These are phyloP conservation scores for Myotis vivesi DNA, from an alignment of 2,797 vertebrate genomes.

Conservation along the genomic window DNA sequence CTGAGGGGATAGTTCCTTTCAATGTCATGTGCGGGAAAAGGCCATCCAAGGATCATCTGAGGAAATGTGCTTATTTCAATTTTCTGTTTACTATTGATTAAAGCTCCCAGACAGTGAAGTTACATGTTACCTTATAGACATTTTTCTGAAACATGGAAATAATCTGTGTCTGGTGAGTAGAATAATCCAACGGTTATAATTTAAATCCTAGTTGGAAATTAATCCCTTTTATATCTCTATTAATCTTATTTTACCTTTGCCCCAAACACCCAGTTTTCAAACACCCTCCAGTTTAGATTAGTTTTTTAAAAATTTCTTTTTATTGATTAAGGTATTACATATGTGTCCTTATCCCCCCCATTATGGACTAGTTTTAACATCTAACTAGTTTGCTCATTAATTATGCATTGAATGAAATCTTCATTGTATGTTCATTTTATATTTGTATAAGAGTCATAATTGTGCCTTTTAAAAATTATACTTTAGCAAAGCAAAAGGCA, in stretches of 20 bases:
- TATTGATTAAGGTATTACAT: too few species aligned
- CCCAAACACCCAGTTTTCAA: background rate
- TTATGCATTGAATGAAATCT: background rate
- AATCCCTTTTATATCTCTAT: background rate
- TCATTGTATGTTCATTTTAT: background rate
- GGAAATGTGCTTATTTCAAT: background rate
- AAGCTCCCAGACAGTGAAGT: background rate
- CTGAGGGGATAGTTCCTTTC: background rate
- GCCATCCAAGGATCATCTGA: background rate
- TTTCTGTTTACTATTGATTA: background rate
- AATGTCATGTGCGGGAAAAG: background rate
- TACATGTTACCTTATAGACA: background rate
- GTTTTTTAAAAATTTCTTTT: background rate
- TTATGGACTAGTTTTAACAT: background rate
- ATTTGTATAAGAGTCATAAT: background rate
- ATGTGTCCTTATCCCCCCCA: too few species aligned
- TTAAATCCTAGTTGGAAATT: conserved; percentile 18
- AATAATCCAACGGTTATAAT: background rate
- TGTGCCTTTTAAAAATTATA: conserved; percentile 9
- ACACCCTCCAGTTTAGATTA: background rate
- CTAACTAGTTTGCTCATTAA: background rate
- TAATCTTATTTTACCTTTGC: conserved; percentile 14
- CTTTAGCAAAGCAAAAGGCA: background rate
- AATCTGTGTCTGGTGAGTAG: background rate
- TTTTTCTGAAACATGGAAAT: background rate